phyloP scores from a whole-genome alignment of 2,113 vertebrate species.

The Egretta garzetta region DNA sequence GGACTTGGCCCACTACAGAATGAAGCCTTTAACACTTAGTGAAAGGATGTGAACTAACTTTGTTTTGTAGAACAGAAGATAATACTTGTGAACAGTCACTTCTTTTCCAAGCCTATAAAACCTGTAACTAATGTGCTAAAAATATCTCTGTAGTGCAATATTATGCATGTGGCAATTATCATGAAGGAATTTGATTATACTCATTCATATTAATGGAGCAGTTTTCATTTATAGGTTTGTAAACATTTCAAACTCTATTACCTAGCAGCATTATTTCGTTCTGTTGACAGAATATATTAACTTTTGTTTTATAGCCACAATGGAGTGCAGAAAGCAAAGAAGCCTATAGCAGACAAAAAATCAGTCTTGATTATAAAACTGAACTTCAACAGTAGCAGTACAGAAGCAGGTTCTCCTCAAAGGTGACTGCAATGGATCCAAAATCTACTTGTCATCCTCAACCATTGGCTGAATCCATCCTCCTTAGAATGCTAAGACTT shows the following conservation, averaged over 20 bases:
- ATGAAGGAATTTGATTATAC: constrained; percentile 67
- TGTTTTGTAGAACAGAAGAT: constrained; percentile 30
- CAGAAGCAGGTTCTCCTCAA: background rate
- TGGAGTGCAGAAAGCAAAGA: constrained; percentile 31
- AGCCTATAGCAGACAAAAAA: constrained; percentile 2
- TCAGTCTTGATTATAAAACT: constrained; percentile 22
- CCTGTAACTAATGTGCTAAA: constrained; percentile 55
- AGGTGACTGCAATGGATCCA: background rate
- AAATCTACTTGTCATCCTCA: constrained; percentile 46
- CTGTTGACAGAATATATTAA: constrained; percentile 68
- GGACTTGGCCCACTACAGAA: background rate
- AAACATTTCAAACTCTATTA: constrained; percentile 78
- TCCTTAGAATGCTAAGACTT: constrained; percentile 5
- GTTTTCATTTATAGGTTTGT: constrained; percentile 74
- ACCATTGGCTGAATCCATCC: background rate
- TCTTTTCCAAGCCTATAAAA: constrained; percentile 55
- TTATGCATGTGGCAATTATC: constrained; percentile 69
- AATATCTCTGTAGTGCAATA: constrained; percentile 56
- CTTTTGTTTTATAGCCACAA: constrained; percentile 58
- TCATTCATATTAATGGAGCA: constrained; percentile 65
- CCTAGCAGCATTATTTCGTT: constrained; percentile 63
- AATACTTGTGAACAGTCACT: constrained; percentile 19
- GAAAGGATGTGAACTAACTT: constrained; percentile 13
- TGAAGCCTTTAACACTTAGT: background rate
- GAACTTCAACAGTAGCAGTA: background rate